Conservation (phyloP, 2,797 vertebrate genomes). For the Pangasius sanitwongsei region DNA sequence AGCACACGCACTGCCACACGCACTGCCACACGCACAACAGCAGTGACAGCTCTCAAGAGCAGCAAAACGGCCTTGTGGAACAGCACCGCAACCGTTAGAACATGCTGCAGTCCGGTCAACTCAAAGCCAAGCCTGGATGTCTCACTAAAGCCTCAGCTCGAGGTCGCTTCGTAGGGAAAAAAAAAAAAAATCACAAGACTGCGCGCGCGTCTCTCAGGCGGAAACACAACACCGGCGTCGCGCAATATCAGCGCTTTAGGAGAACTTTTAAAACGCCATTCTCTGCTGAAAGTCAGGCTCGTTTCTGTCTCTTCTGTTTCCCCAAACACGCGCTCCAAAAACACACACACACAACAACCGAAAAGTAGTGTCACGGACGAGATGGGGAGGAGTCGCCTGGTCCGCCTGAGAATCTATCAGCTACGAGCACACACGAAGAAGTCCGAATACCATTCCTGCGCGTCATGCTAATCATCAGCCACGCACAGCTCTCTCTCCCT, state of each 20-base stretch:
- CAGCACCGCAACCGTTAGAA: background rate
- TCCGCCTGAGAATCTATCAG: conserved; percentile 59
- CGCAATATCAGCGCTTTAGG: background rate
- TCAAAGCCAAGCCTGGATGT: background rate
- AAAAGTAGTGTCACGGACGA: conserved; percentile 65
- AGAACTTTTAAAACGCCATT: conserved; percentile 74
- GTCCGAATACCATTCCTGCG: conserved; percentile 65
- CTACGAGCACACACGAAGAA: conserved; percentile 60
- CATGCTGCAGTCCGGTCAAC: background rate
- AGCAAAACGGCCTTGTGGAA: background rate
- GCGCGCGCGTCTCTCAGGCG: conserved; percentile 38
- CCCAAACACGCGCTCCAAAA: conserved; percentile 9
- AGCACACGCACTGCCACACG: background rate
- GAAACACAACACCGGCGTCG: background rate
- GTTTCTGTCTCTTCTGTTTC: background rate
- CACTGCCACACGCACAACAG: background rate
- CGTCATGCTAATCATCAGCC: conserved; percentile 66
- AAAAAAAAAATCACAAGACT: conserved; percentile 44
- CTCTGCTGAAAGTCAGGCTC: conserved; percentile 39
- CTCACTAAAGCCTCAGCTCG: conserved; percentile 5
- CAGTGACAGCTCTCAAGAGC: conserved; percentile 16
- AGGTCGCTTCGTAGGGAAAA: background rate
- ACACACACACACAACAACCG: background rate
- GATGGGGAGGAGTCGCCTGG: conserved; percentile 71
- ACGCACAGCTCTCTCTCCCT: background rate